Base-by-base conservation (phyloP, 2,797 vertebrate species). In the Chiroxiphia lanceolata region DNA sequence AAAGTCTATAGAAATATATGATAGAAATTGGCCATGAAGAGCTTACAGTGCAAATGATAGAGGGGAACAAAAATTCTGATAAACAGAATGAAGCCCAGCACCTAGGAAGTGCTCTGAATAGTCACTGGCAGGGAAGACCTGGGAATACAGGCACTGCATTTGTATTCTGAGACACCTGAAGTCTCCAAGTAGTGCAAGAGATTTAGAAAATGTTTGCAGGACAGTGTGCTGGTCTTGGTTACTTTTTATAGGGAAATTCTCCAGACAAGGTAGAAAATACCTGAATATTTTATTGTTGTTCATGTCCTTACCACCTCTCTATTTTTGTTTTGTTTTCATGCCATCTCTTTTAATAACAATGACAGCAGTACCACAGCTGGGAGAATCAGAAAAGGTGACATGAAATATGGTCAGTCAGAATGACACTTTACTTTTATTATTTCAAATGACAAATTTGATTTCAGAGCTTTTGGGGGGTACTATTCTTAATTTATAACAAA, bases 401-500 rank as follows among this genome's bases (percentile, higher is more conserved):
- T 90, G 91, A 96, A 95, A 87, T 91, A 76, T 3, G 15, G 74
- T 42, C 70, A 94, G 78, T 96, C 82, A 93, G 91, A 98, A 95
- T 76, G 96, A 96, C 94, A 23, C 40, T 95, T 67, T 77, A 65
- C 19, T 95, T 97, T 94, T 94, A 97, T 92, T 87, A 67, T 94
- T 95, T 96, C 79, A 87, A 93, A 87, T 88, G 78, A 82, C 95
- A 89, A 94, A 76, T 89, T 89, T 91, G 44, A 95, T 90, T 91
- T 94, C 95, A 81, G 90, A 93, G 93, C 95, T 96, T 95, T 95
- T 79, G 61, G 6, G 29, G 74, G 83, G 34, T 91, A 87, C 89
- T 96, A 64, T 93, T 97, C 90, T 93, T 96, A 97, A 95, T 97
- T 96, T 98, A 95, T 83, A 94, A 93, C 50, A 83, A 95, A 96